phyloP scores from a whole-genome alignment of 2,797 vertebrate genomes.

The Nasua narica region DNA sequence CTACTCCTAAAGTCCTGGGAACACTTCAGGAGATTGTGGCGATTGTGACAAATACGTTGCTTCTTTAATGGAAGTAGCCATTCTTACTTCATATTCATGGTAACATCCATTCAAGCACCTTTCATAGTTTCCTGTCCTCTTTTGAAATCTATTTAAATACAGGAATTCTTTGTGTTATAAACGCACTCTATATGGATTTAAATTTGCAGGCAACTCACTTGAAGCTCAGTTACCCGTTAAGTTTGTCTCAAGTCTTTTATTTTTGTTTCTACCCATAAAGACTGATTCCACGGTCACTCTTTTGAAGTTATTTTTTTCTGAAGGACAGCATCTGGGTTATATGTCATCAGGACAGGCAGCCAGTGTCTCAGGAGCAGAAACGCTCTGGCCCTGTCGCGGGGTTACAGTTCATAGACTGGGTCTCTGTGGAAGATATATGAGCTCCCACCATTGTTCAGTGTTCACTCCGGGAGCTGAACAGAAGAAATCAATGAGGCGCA shows the following conservation, averaged over 20 bases:
- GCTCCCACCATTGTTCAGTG: slow-evolving; percentile 78
- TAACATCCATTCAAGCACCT: not conserved
- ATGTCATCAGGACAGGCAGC: slow-evolving; percentile 83
- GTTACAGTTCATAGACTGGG: slow-evolving; percentile 82
- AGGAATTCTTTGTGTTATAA: not conserved
- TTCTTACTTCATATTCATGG: not conserved
- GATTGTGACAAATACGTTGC: not conserved
- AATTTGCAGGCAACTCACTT: not conserved
- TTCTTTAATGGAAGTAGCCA: not conserved
- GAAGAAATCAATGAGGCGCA: slow-evolving; percentile 84
- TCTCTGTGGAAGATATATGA: slow-evolving; percentile 82
- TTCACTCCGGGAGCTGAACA: slow-evolving; percentile 78
- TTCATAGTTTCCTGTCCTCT: not conserved
- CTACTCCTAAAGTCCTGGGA: not conserved
- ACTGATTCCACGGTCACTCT: slow-evolving; percentile 74
- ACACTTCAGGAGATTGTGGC: not conserved
- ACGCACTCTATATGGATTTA: not conserved
- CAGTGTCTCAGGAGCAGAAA: slow-evolving; percentile 69
- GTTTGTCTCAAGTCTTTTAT: not conserved
- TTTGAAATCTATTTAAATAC: not conserved
- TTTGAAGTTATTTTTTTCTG: slow-evolving; percentile 82
- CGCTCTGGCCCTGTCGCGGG: slow-evolving; percentile 69
- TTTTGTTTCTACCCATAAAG: slow-evolving; percentile 56
- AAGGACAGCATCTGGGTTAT: slow-evolving; percentile 80
- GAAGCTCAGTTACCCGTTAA: not conserved